Conservation (phyloP, 2,888 invertebrate genomes). For the Cosmia trapezina region DNA sequence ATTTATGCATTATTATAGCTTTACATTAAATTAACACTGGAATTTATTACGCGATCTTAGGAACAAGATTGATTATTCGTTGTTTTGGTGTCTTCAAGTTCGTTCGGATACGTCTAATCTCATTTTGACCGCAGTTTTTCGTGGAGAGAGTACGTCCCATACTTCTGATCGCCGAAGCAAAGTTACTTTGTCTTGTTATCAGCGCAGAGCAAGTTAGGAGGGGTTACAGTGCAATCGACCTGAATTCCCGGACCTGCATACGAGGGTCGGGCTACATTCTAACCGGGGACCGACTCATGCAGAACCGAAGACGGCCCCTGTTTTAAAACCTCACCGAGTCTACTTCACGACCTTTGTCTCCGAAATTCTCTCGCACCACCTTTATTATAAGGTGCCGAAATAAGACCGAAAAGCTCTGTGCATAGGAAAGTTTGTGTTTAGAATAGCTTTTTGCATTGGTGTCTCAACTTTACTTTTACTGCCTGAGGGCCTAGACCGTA, state of each 20-base stretch:
- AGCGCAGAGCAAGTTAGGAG: neutral
- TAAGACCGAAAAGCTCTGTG: neutral
- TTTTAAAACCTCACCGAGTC: neutral
- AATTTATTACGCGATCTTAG: slow-evolving; percentile 9
- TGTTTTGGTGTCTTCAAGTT: too few relatives aligned
- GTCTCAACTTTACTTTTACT: neutral
- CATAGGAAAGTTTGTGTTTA: neutral
- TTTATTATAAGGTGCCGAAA: neutral
- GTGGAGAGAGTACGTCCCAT: neutral
- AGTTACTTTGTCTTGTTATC: neutral
- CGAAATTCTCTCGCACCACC: neutral
- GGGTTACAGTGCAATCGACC: slow-evolving; percentile 6
- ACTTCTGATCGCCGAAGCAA: slow-evolving; percentile 2
- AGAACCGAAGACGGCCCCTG: neutral
- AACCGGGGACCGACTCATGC: neutral
- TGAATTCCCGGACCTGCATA: neutral
- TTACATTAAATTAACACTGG: slow-evolving; percentile 23
- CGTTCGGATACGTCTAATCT: neutral
- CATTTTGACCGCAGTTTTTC: neutral
- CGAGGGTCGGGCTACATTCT: neutral
- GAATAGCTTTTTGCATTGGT: neutral
- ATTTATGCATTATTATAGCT: slow-evolving; percentile 31
- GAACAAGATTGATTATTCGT: neutral
- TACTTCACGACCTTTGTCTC: neutral
- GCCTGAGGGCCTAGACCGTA: too few relatives aligned